phyloP scores from a whole-genome alignment of 2,113 vertebrate genomes.

The Nerophis lumbriciformis region DNA sequence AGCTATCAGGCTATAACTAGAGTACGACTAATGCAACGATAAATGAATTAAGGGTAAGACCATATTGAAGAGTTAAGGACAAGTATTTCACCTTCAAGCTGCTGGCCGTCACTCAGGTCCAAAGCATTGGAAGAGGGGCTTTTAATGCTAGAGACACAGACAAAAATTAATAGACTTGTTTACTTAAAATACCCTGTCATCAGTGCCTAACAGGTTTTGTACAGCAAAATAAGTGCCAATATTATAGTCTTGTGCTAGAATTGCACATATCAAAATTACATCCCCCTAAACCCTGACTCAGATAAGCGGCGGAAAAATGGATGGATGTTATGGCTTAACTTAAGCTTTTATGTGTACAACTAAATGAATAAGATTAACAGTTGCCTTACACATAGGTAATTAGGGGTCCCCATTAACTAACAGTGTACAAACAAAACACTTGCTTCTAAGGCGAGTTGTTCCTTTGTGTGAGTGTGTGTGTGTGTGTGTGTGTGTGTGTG shows the following conservation, averaged over 20 bases:
- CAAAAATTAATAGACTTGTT: background rate
- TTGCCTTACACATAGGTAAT: too few species aligned
- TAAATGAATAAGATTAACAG: too few species aligned
- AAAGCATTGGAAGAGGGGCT: conserved; percentile 44
- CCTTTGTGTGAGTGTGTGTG: background rate
- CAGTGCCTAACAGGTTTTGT: background rate
- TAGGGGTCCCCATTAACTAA: too few species aligned
- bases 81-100: conserved; percentile 56
- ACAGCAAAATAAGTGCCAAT: background rate
- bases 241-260: background rate
- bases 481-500: background rate
- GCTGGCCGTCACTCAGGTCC: conserved; percentile 48
- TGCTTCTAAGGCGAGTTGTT: too few species aligned
- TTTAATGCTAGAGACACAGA: conserved; percentile 44
- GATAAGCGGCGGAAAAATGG: too few species aligned
- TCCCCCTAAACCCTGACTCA: too few species aligned
- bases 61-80: background rate
- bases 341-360: background rate
- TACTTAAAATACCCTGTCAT: background rate
- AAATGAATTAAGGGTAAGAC: background rate
- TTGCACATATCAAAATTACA: background rate
- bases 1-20: background rate
- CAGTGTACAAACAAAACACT: too few species aligned
- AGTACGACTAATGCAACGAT: background rate
- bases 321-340: background rate